A percentile compares a stretch with the other conserved stretches of the same genome.
phyloP scores from a whole-genome alignment of 2,888 invertebrate genomes.

The Tetranychus piercei region DNA sequence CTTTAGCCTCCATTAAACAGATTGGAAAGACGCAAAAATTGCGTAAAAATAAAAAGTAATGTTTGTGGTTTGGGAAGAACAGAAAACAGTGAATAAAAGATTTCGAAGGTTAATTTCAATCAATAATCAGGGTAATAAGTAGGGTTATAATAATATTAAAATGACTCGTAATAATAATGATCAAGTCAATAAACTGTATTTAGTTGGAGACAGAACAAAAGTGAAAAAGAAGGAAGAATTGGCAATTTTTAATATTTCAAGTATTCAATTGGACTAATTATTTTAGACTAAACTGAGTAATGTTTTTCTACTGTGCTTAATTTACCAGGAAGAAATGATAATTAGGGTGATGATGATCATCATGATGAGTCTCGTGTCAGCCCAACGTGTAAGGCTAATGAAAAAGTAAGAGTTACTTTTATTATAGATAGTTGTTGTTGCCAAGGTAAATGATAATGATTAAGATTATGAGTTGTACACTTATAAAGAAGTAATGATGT shows the following conservation, averaged over 20 bases:
- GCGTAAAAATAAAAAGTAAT: too few relatives aligned
- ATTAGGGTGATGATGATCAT: neutral
- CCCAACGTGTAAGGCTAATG: neutral
- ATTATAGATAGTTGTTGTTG: neutral
- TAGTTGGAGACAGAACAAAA: neutral
- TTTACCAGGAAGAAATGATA: neutral
- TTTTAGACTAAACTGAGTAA: neutral
- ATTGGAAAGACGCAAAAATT: neutral
- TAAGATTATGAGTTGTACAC: neutral
- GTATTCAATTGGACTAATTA: neutral
- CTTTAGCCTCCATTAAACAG: neutral
- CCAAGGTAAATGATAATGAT: neutral
- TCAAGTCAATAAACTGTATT: neutral
- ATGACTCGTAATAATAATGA: neutral
- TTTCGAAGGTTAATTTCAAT: neutral
- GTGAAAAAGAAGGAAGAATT: neutral
- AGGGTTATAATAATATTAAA: neutral
- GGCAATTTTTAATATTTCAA: neutral
- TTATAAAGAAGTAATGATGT: neutral
- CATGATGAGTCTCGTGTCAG: neutral
- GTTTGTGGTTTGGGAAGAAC: too few relatives aligned
- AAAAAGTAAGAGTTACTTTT: neutral
- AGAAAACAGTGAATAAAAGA: neutral
- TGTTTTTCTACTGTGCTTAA: neutral
- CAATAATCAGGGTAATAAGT: neutral